Conservation (phyloP, 2,113 vertebrate species). For the Chloroceryle aenea region DNA sequence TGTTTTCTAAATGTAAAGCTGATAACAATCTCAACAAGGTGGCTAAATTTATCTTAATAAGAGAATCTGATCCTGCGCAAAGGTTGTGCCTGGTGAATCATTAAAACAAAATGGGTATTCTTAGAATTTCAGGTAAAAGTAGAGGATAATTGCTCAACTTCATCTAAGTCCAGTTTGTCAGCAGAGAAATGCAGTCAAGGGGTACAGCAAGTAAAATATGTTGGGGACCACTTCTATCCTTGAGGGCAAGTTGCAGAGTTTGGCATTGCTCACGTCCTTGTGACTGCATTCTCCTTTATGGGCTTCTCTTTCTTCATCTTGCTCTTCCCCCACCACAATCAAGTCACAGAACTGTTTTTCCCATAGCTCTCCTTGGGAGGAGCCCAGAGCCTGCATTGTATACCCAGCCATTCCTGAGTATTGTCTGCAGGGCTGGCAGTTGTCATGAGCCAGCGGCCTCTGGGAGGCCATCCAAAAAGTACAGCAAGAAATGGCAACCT, state of each 20-base stretch:
- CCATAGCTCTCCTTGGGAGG: neutral
- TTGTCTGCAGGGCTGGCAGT: neutral
- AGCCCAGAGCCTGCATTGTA: neutral
- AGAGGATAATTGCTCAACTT: neutral
- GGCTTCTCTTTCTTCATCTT: neutral
- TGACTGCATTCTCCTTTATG: neutral
- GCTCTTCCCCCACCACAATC: neutral
- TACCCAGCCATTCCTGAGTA: neutral
- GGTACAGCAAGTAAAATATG: neutral
- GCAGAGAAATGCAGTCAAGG: neutral
- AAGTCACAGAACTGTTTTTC: neutral
- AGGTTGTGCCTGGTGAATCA: neutral
- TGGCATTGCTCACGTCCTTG: neutral
- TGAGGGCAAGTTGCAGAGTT: neutral
- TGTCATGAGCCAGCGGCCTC: neutral
- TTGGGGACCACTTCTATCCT: neutral
- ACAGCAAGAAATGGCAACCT: neutral
- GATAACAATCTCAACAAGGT: slow-evolving; percentile 46
- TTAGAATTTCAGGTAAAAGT: neutral
- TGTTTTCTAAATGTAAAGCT: slow-evolving; percentile 43
- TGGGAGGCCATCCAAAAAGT: neutral
- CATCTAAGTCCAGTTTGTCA: neutral
- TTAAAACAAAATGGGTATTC: neutral
- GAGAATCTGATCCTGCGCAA: neutral
- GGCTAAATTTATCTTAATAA: slow-evolving; percentile 41